Evolutionary conservation across 2,113 vertebrate genomes (phyloP), one percentile per base, ranked within the genome.

Genomic region (Shinisaurus crocodilurus): DNA sequence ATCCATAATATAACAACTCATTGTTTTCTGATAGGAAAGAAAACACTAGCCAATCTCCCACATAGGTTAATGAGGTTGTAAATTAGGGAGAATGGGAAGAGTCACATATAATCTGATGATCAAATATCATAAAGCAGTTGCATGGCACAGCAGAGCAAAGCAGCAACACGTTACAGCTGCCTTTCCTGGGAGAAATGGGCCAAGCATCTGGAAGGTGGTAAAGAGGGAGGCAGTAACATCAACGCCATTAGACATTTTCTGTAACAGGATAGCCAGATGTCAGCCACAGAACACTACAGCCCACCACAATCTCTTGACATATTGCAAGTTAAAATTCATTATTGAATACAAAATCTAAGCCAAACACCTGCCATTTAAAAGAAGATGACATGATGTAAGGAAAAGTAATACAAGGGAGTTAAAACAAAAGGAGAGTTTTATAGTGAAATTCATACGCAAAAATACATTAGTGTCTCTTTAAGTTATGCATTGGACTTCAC

Each of bases 321-420:
- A 8, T 60, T 86, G 3, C 82, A 83, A 93, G 84, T 70, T 1
- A 87, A 82, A 92, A 84, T 74, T 27, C 3, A 3, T 2, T 40
- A 88, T 18, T 91, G 54, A 43, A 81, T 40, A 88, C 57, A 50
- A 65, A 92, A 91, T 67, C 4, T 0, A 48, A 86, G 67, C 48
- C 63, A 85, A 89, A 90, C 1, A 75, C n/a, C 45, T 65, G 60
- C 83, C 18, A 90, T 29, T 27, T 84, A 90, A 89, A 90, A 18
- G 32, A 16, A 87, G 45, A 1, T 60, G 3, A 50, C 86, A 89
- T 89, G 79, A 88, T 54, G 4, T 7, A 86, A 18, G 45, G 10
- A 20, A 90, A 85, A 90, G 25, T 7, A 94, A 54, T 20, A 69
- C 72, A 81, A 54, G 5, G 12, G 0, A 5, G 85, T 79, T 88